These are phyloP conservation scores for Ormyrus thymus DNA, from an alignment of 2,888 invertebrate genomes.

Conservation along the genomic window DNA sequence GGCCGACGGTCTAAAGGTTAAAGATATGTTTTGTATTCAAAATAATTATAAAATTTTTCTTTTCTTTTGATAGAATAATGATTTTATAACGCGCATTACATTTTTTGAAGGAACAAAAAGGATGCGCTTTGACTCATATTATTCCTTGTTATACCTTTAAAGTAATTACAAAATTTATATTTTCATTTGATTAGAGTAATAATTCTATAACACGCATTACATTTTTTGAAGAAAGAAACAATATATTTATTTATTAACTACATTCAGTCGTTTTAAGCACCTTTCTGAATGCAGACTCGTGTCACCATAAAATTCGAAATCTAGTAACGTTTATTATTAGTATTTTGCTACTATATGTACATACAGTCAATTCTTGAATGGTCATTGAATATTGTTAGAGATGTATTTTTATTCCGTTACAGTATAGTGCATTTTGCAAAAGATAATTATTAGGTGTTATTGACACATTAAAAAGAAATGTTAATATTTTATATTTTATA, in stretches of 20 bases:
- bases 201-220: slow-evolving; percentile 64
- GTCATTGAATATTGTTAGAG: not conserved
- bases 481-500: slow-evolving; percentile 24
- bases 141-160: not conserved
- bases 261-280: slow-evolving; percentile 44
- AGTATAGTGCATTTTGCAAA: not conserved
- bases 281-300: slow-evolving; percentile 15
- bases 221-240: no score
- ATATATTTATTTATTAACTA: slow-evolving; percentile 9
- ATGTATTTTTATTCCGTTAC: not conserved
- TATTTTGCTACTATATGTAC: slow-evolving; percentile 5
- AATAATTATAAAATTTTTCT: no score
- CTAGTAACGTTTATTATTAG: slow-evolving; percentile 8
- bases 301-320: slow-evolving; percentile 17
- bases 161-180: not conserved
- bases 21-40: no score
- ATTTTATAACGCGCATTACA: not conserved
- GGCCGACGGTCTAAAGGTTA: no score
- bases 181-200: not conserved
- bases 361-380: slow-evolving; percentile 29
- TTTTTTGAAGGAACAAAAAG: not conserved
- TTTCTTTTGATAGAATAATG: no score
- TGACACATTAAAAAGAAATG: slow-evolving; percentile 17
- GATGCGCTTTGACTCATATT: not conserved
- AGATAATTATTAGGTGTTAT: slow-evolving; percentile 11